phyloP scores from a whole-genome alignment of 1,140 invertebrate genomes.

The Penaeus vannamei region DNA sequence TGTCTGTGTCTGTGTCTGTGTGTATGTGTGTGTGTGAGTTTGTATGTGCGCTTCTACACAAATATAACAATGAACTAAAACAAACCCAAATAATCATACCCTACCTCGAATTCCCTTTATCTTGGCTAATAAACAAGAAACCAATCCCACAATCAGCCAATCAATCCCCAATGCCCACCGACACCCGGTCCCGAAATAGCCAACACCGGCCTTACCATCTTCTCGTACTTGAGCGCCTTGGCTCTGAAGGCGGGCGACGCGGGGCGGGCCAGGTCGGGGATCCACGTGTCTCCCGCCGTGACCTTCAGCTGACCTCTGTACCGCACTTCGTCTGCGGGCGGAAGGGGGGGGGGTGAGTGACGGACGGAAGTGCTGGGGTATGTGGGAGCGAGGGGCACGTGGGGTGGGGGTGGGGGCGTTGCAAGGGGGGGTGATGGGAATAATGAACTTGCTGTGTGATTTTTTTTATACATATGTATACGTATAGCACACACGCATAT shows the following conservation, averaged over 20 bases:
- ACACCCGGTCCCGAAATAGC: background rate
- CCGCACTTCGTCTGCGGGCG: conserved; percentile 78
- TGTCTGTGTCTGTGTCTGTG: background rate
- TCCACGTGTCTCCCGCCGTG: conserved; percentile 79
- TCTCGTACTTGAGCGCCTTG: conserved; percentile 78
- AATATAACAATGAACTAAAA: background rate
- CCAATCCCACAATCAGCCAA: too few relatives aligned
- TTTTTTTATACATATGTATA: too few relatives aligned
- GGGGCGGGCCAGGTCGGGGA: conserved; percentile 75
- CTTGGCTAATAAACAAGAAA: too few relatives aligned
- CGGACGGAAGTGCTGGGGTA: conserved; percentile 13
- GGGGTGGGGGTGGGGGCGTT: too few relatives aligned
- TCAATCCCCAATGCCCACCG: too few relatives aligned
- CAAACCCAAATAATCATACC: too few relatives aligned
- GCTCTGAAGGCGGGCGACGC: conserved; percentile 75
- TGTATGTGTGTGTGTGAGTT: background rate
- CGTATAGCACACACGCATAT: too few relatives aligned
- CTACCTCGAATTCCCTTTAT: too few relatives aligned
- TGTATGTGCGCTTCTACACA: background rate
- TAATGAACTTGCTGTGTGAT: too few relatives aligned
- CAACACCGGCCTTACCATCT: conserved; percentile 73
- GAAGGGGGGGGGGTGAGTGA: conserved; percentile 69
- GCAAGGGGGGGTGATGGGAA: too few relatives aligned
- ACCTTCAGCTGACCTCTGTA: conserved; percentile 81
- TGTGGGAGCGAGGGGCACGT: background rate